Conservation (phyloP, 53 echinoderm and acorn worm genomes). For the Temnopleurus reevesii region DNA sequence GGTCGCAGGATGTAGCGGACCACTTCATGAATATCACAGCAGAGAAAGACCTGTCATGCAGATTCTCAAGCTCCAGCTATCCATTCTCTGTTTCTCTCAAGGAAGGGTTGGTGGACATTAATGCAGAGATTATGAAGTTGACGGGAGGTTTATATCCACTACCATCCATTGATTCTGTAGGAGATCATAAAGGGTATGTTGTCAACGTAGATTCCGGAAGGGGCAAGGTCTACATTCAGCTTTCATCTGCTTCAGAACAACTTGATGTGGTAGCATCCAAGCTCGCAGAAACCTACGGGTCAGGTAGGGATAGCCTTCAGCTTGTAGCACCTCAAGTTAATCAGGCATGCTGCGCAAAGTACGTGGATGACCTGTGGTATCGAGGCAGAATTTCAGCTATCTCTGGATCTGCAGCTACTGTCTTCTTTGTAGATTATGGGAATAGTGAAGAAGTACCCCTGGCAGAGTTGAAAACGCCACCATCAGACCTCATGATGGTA, state of each 20-base stretch:
- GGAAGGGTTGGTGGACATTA: conserved; percentile 56
- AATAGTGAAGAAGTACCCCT: conserved; percentile 67
- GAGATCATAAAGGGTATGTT: conserved; percentile 18
- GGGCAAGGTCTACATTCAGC: conserved; percentile 71
- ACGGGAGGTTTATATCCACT: not conserved
- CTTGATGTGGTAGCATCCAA: conserved; percentile 67
- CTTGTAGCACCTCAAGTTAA: not conserved
- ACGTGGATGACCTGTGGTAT: conserved; percentile 90
- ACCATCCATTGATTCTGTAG: not conserved
- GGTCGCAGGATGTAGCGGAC: conserved; percentile 40
- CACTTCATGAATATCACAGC: conserved; percentile 57
- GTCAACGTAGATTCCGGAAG: conserved; percentile 39
- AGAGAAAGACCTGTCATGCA: conserved; percentile 72
- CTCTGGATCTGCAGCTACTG: conserved; percentile 49
- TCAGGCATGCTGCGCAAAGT: conserved; percentile 68
- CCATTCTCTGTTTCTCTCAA: conserved; percentile 69
- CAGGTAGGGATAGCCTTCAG: conserved; percentile 5
- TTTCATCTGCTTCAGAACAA: conserved; percentile 58
- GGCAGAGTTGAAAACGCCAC: conserved; percentile 49
- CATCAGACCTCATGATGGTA: conserved; percentile 49
- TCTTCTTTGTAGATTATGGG: conserved; percentile 87
- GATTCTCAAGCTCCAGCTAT: conserved; percentile 59
- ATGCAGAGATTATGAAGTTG: conserved; percentile 57
- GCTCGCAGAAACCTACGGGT: conserved; percentile 55
- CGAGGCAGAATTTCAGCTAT: conserved; percentile 62